Evolutionary conservation across 2,113 vertebrate genomes (phyloP).

Genomic region (Varanus komodoensis): DNA sequence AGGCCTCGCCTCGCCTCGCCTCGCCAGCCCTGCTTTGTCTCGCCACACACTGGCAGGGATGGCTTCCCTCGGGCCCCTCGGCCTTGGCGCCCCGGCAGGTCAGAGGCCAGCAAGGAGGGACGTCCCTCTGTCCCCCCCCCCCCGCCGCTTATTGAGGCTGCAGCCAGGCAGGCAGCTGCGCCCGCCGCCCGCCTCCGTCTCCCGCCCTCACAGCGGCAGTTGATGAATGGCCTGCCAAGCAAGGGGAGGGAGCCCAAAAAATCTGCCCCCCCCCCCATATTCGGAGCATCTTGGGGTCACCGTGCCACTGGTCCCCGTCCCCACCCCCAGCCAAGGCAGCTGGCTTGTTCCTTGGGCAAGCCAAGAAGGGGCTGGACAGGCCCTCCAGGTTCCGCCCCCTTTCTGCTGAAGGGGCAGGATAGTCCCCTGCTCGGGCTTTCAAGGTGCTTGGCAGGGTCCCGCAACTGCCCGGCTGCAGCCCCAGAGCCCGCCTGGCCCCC

Average conservation of each 20-base stretch:
- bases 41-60: neutral
- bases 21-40: neutral
- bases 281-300: neutral
- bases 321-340: neutral
- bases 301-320: neutral
- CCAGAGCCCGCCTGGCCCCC: too few relatives aligned
- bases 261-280: neutral
- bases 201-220: neutral
- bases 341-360: neutral
- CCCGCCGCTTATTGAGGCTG: neutral
- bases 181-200: too few relatives aligned
- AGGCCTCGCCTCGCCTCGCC: neutral
- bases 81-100: conserved; percentile 23
- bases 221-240: neutral
- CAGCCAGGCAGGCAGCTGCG: neutral
- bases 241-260: neutral
- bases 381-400: too few relatives aligned
- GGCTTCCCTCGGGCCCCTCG: neutral
- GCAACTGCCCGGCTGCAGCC: too few relatives aligned
- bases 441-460: too few relatives aligned
- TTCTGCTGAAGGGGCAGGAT: too few relatives aligned
- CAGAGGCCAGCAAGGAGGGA: neutral
- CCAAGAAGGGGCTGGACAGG: too few relatives aligned
- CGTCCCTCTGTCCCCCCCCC: neutral
- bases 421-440: too few relatives aligned